A percentile compares a stretch with the other conserved stretches of the same genome.
Evolutionary conservation across 2,113 vertebrate species (phyloP).

Genomic region (Proterorhinus semilunaris): DNA sequence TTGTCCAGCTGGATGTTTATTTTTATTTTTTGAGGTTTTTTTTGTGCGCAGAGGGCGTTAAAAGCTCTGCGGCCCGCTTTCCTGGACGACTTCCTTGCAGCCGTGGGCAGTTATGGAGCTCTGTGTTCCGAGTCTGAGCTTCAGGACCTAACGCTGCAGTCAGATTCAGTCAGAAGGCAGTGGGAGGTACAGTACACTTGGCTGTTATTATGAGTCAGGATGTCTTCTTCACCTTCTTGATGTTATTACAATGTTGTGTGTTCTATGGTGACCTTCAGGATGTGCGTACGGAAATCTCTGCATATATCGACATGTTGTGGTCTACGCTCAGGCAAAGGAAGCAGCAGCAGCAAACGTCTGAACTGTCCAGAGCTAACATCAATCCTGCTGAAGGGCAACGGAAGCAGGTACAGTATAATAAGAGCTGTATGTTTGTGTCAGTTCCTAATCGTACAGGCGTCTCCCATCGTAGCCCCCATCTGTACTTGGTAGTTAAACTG

Average conservation of each 20-base stretch:
- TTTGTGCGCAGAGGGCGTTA: slow-evolving; percentile 77
- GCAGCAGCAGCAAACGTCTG: slow-evolving; percentile 17
- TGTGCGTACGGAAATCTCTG: slow-evolving; percentile 73
- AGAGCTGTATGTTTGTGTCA: too few species aligned
- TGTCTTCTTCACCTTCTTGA: too few species aligned
- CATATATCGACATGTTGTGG: slow-evolving; percentile 75
- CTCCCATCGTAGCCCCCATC: too few species aligned
- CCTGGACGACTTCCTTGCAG: slow-evolving; percentile 82
- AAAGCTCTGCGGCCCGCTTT: slow-evolving; percentile 72
- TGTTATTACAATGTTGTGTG: too few species aligned
- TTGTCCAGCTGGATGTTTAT: slow-evolving; percentile 27
- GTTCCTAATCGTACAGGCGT: too few species aligned
- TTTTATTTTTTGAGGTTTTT: not conserved
- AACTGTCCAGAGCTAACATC: slow-evolving; percentile 73
- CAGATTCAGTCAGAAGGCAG: slow-evolving; percentile 70
- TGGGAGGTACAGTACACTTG: slow-evolving; percentile 82
- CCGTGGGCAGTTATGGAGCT: slow-evolving; percentile 77
- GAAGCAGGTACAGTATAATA: slow-evolving; percentile 76
- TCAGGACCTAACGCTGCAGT: slow-evolving; percentile 72
- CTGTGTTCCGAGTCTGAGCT: slow-evolving; percentile 70
- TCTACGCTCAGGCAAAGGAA: slow-evolving; percentile 76
- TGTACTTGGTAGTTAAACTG: too few species aligned
- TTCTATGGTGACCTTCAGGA: slow-evolving; percentile 60
- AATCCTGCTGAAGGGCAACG: slow-evolving; percentile 57
- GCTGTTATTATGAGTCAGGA: too few species aligned